Conservation (phyloP, 1,140 invertebrate species). For the Tetranychus cinnabarinus region DNA sequence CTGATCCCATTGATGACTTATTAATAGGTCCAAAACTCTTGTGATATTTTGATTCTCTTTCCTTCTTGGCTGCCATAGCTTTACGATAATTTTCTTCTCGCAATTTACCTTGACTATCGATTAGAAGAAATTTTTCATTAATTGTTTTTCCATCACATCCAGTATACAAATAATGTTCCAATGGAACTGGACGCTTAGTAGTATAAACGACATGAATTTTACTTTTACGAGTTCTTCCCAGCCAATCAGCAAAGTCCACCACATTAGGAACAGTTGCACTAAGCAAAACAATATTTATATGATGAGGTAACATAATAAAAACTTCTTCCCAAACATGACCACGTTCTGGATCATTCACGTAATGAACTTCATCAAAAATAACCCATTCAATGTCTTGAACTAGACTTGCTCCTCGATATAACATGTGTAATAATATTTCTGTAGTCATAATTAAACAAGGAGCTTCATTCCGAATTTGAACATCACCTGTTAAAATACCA, state of each 20-base stretch:
- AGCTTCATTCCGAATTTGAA: constrained; percentile 39
- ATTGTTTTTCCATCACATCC: constrained; percentile 55
- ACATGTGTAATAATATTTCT: constrained; percentile 80
- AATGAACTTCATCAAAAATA: constrained; percentile 98
- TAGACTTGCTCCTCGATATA: constrained; percentile 83
- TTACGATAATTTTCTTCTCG: constrained; percentile 35
- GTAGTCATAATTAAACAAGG: constrained; percentile 98
- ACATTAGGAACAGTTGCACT: constrained; percentile 96
- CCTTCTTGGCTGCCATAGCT: constrained; percentile 40
- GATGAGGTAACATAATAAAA: constrained; percentile 73
- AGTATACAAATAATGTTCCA: constrained; percentile 80
- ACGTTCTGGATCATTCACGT: constrained; percentile 89
- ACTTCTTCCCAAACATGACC: constrained; percentile 99
- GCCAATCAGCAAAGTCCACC: constrained; percentile 88
- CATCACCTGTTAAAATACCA: constrained; percentile 23
- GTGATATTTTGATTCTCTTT: constrained; percentile 20
- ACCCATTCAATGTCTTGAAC: constrained; percentile 92
- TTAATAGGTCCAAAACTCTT: not conserved
- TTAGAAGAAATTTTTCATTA: constrained; percentile 56
- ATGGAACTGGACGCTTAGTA: constrained; percentile 69
- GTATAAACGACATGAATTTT: constrained; percentile 92
- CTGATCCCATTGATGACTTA: not conserved
- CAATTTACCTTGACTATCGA: constrained; percentile 48
- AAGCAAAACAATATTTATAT: constrained; percentile 87
- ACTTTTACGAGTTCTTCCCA: constrained; percentile 70